These are phyloP conservation scores for Danio kyathit DNA, from an alignment of 2,797 vertebrate genomes.

Conservation along the genomic window DNA sequence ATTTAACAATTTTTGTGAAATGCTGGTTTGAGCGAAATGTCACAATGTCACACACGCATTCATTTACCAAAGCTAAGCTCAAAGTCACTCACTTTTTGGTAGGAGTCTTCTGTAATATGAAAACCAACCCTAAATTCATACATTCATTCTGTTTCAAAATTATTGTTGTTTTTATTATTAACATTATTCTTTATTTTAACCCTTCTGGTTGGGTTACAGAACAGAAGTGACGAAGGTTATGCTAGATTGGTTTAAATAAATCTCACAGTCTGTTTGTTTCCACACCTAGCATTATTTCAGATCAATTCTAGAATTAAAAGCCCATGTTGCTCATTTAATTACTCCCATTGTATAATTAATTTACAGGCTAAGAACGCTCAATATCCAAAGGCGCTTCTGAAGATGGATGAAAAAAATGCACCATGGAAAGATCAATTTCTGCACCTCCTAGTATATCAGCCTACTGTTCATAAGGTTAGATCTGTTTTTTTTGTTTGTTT, in stretches of 20 bases:
- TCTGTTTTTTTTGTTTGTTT: not conserved
- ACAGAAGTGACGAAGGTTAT: not conserved
- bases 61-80: no score
- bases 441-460: not conserved
- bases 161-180: no score
- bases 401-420: conserved; percentile 1
- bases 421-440: not conserved
- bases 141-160: no score
- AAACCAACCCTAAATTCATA: no score
- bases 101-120: no score
- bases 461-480: not conserved
- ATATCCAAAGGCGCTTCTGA: not conserved
- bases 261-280: no score
- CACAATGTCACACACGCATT: no score
- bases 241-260: not conserved
- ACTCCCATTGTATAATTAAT: conserved; percentile 1
- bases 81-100: no score
- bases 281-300: not conserved
- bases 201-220: not conserved
- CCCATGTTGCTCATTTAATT: not conserved
- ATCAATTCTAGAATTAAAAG: conserved; percentile 32
- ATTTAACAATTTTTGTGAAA: no score
- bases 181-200: not conserved
- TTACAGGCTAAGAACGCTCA: not conserved
- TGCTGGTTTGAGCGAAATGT: no score